Evolutionary conservation across 2,113 vertebrate genomes (phyloP).

Genomic region (Alethe castanea): DNA sequence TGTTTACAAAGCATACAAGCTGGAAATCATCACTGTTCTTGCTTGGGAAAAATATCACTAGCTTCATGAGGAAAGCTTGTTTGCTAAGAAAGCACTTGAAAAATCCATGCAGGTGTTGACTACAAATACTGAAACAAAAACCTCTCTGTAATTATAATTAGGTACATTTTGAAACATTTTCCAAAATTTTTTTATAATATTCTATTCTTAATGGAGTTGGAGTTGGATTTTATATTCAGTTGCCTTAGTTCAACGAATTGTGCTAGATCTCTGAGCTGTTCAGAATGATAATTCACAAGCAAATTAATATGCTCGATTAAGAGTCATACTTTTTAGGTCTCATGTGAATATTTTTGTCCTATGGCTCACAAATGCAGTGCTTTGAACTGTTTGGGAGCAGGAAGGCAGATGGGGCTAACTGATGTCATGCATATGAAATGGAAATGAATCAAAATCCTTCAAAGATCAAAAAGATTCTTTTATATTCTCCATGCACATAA

Average conservation of each 20-base stretch:
- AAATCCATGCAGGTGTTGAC: neutral
- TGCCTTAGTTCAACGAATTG: neutral
- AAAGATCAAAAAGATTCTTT: neutral
- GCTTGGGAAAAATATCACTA: neutral
- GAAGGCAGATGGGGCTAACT: neutral
- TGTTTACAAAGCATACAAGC: neutral
- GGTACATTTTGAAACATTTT: neutral
- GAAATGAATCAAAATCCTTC: neutral
- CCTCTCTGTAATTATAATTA: neutral
- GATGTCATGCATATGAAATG: neutral
- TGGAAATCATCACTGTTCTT: neutral
- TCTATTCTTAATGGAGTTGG: neutral
- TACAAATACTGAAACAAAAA: neutral
- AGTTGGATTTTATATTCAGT: neutral
- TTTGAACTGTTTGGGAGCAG: neutral
- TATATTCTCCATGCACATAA: neutral
- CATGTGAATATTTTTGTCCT: neutral
- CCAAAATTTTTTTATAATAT: neutral
- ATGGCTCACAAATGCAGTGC: neutral
- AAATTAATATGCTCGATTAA: neutral
- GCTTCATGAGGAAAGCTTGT: neutral
- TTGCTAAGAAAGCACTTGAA: neutral
- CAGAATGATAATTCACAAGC: neutral
- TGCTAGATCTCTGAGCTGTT: neutral
- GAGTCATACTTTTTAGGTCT: neutral